Conservation (phyloP, 1,140 invertebrate genomes). For the Chlorops oryzae region DNA sequence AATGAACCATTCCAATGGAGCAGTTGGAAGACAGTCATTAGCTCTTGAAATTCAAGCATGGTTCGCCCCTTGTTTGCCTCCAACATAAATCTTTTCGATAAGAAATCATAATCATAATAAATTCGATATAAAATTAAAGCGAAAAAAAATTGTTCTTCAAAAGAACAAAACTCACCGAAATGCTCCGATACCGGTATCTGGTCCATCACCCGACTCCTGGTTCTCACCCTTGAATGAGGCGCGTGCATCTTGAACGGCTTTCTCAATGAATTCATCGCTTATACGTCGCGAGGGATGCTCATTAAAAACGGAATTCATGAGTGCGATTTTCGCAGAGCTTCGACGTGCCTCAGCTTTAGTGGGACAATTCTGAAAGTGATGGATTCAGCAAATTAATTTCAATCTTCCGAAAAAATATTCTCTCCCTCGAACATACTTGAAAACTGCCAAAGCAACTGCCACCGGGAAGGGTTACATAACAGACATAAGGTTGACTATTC, state of each 20-base stretch:
- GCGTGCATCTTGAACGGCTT: conserved; percentile 81
- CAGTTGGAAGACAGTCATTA: conserved; percentile 94
- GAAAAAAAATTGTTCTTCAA: not conserved
- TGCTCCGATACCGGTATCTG: conserved; percentile 81
- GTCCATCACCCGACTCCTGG: conserved; percentile 66
- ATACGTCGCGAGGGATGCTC: conserved; percentile 90
- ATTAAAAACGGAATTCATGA: conserved; percentile 96
- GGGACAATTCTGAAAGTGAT: conserved; percentile 73
- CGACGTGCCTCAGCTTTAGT: conserved; percentile 90
- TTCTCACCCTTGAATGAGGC: conserved; percentile 57
- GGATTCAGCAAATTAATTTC: not conserved
- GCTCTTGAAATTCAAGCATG: conserved; percentile 93
- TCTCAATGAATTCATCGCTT: conserved; percentile 89
- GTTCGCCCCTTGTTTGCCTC: conserved; percentile 88
- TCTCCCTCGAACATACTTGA: conserved; percentile 55
- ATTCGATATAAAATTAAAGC: not conserved
- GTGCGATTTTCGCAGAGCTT: conserved; percentile 89
- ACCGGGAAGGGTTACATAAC: conserved; percentile 89
- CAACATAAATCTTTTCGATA: conserved; percentile 70
- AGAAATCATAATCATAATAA: not conserved
- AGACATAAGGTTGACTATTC: conserved; percentile 84
- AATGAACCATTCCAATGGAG: conserved; percentile 94
- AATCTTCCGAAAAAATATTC: not conserved
- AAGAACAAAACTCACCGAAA: conserved; percentile 58
- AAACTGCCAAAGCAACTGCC: conserved; percentile 95